Percentiles rank a stretch among this genome's conserved stretches.
Evolutionary conservation across 2,797 vertebrate species (phyloP).

Genomic region (Spinus pinus): DNA sequence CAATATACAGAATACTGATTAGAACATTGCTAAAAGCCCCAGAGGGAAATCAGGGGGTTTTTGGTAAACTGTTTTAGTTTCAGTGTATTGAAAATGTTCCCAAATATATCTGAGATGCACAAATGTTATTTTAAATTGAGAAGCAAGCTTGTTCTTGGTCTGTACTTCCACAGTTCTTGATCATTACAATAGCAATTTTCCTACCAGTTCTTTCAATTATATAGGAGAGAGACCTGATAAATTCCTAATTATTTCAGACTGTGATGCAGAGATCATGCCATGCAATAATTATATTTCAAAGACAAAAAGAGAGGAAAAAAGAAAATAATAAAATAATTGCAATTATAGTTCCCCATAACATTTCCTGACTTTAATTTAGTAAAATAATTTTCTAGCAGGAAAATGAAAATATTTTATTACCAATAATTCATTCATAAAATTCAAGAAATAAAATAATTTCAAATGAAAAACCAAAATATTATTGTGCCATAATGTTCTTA

Average conservation of each 20-base stretch:
- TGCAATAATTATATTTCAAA: not conserved
- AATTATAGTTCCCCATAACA: not conserved
- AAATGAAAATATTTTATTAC: not conserved
- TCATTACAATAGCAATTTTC: not conserved
- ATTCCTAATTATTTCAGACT: not conserved
- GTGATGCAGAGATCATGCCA: not conserved
- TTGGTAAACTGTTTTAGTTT: not conserved
- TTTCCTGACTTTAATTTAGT: not conserved
- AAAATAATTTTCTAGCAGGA: not conserved
- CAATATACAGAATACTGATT: not conserved
- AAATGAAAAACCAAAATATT: not conserved
- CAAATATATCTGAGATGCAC: not conserved
- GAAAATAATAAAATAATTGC: not conserved
- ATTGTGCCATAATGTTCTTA: not conserved
- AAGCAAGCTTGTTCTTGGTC: not conserved
- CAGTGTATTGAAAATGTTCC: not conserved
- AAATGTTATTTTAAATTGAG: not conserved
- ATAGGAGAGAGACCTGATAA: not conserved
- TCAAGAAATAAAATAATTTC: not conserved
- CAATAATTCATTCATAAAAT: not conserved
- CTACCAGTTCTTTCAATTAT: not conserved
- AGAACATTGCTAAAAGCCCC: not conserved
- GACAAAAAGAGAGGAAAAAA: not conserved
- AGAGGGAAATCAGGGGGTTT: not conserved
- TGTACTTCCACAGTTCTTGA: not conserved